These are phyloP conservation scores for Acrocephalus kingi DNA, from an alignment of 2,113 vertebrate genomes.

Conservation along the genomic window DNA sequence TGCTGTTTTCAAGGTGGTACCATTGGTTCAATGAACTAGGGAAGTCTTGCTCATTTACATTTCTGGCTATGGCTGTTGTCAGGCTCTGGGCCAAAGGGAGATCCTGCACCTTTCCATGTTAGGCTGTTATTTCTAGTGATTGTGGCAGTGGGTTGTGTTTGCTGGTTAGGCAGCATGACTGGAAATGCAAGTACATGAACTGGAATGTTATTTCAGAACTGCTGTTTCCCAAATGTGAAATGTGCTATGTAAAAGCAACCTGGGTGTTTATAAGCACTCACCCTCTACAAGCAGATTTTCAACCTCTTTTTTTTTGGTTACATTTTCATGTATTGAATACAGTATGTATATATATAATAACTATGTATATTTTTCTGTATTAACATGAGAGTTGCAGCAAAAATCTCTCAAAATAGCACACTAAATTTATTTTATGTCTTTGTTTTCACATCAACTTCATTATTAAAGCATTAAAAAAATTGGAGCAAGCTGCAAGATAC, in stretches of 20 bases:
- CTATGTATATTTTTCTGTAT: not conserved
- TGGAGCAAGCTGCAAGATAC: not conserved
- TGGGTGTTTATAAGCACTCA: not conserved
- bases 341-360: not conserved
- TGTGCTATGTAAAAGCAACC: rapidly evolving
- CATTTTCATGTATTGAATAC: not conserved
- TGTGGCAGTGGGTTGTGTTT: not conserved
- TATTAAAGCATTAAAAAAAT: not conserved
- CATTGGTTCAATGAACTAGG: not conserved
- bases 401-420: not conserved
- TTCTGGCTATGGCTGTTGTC: not conserved
- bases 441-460: not conserved
- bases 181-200: not conserved
- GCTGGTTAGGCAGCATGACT: not conserved
- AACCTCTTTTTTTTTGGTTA: not conserved
- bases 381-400: not conserved
- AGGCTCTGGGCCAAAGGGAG: not conserved
- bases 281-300: not conserved
- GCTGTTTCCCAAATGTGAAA: not conserved
- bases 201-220: not conserved
- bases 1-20: not conserved
- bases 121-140: not conserved
- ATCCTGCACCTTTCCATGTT: not conserved
- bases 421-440: not conserved
- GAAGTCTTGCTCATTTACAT: not conserved